These are phyloP conservation scores for Telenomus remus DNA, from an alignment of 1,140 invertebrate species.

Conservation along the genomic window DNA sequence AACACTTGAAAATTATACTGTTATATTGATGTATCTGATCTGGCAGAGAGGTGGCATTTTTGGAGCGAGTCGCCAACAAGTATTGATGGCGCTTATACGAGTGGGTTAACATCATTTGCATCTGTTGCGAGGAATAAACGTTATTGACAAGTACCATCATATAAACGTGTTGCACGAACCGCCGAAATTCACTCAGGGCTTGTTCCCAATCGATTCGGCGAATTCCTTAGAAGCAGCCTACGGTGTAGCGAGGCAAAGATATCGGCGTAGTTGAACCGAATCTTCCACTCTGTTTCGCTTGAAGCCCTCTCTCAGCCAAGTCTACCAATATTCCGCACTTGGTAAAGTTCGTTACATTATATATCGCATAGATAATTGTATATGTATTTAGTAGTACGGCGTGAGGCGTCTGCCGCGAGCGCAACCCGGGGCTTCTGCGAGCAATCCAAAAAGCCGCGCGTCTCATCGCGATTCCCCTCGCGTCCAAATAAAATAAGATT, in stretches of 20 bases:
- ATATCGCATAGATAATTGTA: slow-evolving; percentile 45
- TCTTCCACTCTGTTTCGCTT: slow-evolving; percentile 43
- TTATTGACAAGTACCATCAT: slow-evolving; percentile 45
- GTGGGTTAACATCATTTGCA: slow-evolving; percentile 38
- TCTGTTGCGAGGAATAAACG: slow-evolving; percentile 40
- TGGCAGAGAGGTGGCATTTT: too few relatives aligned
- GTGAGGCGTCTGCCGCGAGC: slow-evolving; percentile 16
- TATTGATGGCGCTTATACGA: slow-evolving; percentile 4
- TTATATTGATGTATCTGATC: too few relatives aligned
- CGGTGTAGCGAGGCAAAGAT: slow-evolving; percentile 33
- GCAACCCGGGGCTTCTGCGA: slow-evolving; percentile 3
- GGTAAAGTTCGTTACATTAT: slow-evolving; percentile 47
- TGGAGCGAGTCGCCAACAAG: too few relatives aligned
- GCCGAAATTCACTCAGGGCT: slow-evolving; percentile 47
- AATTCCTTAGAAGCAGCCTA: slow-evolving; percentile 40
- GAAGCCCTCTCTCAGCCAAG: slow-evolving; percentile 22
- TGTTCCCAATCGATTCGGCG: slow-evolving; percentile 40
- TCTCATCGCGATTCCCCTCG: slow-evolving; percentile 49
- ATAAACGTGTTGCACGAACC: slow-evolving; percentile 45
- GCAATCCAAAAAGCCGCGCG: slow-evolving; percentile 23
- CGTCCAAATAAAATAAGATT: slow-evolving; percentile 52
- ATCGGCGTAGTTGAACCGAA: slow-evolving; percentile 41
- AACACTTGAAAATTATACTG: not conserved
- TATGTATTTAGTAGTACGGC: slow-evolving; percentile 39
- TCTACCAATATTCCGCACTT: slow-evolving; percentile 48